These are phyloP conservation scores for Megastigmus dorsalis DNA, from an alignment of 2,888 invertebrate species.

Conservation along the genomic window DNA sequence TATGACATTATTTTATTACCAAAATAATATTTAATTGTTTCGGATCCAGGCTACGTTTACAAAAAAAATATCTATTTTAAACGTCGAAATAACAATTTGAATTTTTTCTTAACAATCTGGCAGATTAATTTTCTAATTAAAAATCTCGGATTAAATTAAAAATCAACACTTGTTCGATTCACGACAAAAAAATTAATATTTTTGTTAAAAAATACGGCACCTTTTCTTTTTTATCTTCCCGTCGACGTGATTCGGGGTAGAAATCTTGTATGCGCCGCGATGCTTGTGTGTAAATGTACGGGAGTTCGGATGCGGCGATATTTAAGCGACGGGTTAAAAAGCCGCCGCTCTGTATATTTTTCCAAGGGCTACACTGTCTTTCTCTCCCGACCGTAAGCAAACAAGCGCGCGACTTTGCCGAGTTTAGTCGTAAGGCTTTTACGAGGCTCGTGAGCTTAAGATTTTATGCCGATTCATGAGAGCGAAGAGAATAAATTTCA, in stretches of 20 bases:
- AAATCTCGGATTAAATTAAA: too few species aligned
- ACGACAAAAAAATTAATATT: too few species aligned
- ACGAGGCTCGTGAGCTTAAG: not conserved
- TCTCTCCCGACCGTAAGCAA: slow-evolving; percentile 26
- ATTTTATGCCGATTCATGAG: not conserved
- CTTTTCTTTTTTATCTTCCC: not conserved
- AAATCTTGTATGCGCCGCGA: not conserved
- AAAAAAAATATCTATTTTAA: too few species aligned
- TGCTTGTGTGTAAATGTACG: not conserved
- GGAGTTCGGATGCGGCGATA: not conserved
- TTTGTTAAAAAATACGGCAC: too few species aligned
- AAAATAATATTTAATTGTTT: too few species aligned
- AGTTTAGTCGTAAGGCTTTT: slow-evolving; percentile 4
- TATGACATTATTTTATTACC: too few species aligned
- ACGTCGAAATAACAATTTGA: too few species aligned
- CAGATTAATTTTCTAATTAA: too few species aligned
- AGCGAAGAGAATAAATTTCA: too few species aligned
- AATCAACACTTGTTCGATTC: too few species aligned
- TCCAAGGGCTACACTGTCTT: slow-evolving; percentile 50
- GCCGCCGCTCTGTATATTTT: slow-evolving; percentile 42
- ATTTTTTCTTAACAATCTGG: too few species aligned
- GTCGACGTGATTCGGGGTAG: not conserved
- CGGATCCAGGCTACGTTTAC: too few species aligned
- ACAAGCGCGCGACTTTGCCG: slow-evolving; percentile 17
- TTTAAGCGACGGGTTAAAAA: slow-evolving; percentile 21